Base-by-base conservation (phyloP, 2,113 vertebrate species). In the Neoarius graeffei region DNA sequence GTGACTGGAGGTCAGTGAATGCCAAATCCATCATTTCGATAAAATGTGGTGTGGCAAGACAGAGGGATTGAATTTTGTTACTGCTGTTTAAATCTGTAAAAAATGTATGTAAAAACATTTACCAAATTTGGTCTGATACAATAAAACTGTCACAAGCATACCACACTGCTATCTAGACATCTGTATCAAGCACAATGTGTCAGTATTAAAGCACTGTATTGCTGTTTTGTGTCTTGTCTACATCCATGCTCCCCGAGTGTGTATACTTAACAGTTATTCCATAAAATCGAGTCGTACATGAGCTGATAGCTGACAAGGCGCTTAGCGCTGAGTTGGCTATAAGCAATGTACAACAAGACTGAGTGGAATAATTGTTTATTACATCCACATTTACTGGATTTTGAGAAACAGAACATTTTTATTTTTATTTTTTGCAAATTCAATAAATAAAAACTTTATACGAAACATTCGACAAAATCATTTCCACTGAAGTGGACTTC, bases 1-100 rank as follows among this genome's bases (percentile, higher is more conserved):
- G 56, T 90, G 48, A 62, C 50, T 86, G 56, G 50, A 71, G 67
- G 82, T 76, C 60, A 74, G 67, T 77, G 57, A 76, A 89, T 80
- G 50, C n/a, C 82, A 67, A 76, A 57, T 59, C 30, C 7, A 27
- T 60, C 52, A 7, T 83, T n/a, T 14, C 14, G 1, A 50, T 50
- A 0, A 23, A 76, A 50, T 64, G 30, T 25, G 59, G 30, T 83
- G 27, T 81, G 23, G 17, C 19, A 64, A 62, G 30, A 14, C 35
- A 42, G 4, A 42, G 4, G 66, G 66, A 67, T 67, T 13, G 27
- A 23, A 64, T 48, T 1, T 9, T 42, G 30, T 73, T 42, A 73
- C 15, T 8, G 30, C 30, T 42, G 30, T 71, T 71, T 19, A 35
- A 67, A 17, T 5, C 20, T 60, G 17, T 23, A 62, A 62, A 64